phyloP scores from a whole-genome alignment of 2,888 invertebrate species.

The Orthonevra nobilis region DNA sequence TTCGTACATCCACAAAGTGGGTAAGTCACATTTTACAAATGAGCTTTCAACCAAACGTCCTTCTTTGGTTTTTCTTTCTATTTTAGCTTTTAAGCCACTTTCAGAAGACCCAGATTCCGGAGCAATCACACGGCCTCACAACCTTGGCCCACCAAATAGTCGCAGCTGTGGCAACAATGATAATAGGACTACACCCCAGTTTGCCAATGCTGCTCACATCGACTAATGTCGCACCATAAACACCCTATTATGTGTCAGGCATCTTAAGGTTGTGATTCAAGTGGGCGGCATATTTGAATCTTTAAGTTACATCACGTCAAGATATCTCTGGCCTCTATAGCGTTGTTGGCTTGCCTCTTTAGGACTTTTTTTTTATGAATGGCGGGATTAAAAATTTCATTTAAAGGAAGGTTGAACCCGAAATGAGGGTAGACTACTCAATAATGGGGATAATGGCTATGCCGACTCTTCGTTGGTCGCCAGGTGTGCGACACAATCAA shows the following conservation, averaged over 20 bases:
- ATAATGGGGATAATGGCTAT: conserved; percentile 22
- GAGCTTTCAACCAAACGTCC: conserved; percentile 16
- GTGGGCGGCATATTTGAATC: conserved; percentile 23
- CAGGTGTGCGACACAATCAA: conserved; percentile 45
- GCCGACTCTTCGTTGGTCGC: conserved; percentile 9
- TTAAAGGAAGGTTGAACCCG: conserved; percentile 1
- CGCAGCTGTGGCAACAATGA: conserved; percentile 29
- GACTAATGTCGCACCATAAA: conserved; percentile 36
- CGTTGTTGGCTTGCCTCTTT: neutral
- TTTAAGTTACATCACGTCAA: too few species aligned
- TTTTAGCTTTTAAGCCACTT: conserved; percentile 36
- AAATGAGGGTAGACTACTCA: conserved; percentile 17
- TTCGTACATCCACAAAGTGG: neutral
- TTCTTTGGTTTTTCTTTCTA: neutral
- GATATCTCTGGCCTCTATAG: conserved; percentile 28
- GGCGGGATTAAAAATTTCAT: conserved; percentile 4
- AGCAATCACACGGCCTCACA: conserved; percentile 45
- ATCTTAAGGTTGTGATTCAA: conserved; percentile 25
- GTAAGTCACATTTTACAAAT: conserved; percentile 22
- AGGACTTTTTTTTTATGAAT: conserved; percentile 10
- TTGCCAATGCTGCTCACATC: conserved; percentile 25
- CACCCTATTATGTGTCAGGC: conserved; percentile 22
- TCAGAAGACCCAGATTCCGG: conserved; percentile 24
- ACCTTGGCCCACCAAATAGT: conserved; percentile 64
- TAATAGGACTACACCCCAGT: conserved; percentile 31